Evolutionary conservation across 2,113 vertebrate genomes (phyloP).

Genomic region (Oncorhynchus keta): DNA sequence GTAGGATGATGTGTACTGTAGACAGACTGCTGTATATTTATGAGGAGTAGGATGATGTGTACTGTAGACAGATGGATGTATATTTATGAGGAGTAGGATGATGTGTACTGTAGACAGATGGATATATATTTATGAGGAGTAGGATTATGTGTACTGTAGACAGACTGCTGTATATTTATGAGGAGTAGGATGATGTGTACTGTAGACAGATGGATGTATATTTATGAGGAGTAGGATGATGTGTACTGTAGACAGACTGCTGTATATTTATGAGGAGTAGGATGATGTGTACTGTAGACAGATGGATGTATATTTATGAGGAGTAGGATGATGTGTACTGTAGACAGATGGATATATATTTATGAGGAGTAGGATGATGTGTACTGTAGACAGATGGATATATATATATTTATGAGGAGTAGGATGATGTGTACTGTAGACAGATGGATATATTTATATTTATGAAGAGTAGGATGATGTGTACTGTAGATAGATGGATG

Average conservation of each 20-base stretch:
- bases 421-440: constrained; percentile 59
- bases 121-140: constrained; percentile 70
- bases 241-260: constrained; percentile 63
- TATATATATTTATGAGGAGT: constrained; percentile 70
- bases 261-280: constrained; percentile 69
- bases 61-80: constrained; percentile 64
- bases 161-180: constrained; percentile 71
- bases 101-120: constrained; percentile 62
- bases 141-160: constrained; percentile 57
- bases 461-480: constrained; percentile 60
- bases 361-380: constrained; percentile 60
- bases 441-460: constrained; percentile 70
- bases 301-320: constrained; percentile 65
- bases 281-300: constrained; percentile 62
- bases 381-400: constrained; percentile 62
- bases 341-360: constrained; percentile 67
- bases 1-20: constrained; percentile 58
- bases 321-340: constrained; percentile 57
- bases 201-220: constrained; percentile 66
- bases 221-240: constrained; percentile 62
- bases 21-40: constrained; percentile 68
- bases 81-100: constrained; percentile 66
- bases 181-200: constrained; percentile 56
- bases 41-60: constrained; percentile 59
- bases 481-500: constrained; percentile 63